Evolutionary conservation across 2,113 vertebrate species (phyloP), one percentile per base, ranked within the genome.

Genomic region (Loxodonta africana): DNA sequence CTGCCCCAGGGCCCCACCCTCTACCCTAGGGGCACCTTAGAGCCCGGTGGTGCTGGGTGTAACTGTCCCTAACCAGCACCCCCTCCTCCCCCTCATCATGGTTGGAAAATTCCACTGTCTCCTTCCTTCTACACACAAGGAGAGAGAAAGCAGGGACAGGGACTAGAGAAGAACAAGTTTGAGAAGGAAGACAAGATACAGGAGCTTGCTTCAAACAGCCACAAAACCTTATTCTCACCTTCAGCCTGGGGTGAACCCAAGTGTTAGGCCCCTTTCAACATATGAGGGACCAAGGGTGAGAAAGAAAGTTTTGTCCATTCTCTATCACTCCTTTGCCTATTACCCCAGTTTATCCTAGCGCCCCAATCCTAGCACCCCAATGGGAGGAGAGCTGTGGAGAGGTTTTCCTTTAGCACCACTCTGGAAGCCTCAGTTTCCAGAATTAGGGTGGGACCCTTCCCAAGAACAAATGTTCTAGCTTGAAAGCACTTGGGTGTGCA

Each of bases 91-190:
- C 83, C 80, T 20, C 26, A 12, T 46, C 23, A 18, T 21, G 6
- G 26, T 4, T 97, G 95, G 92, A 94, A 97, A 95, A 97, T 96
- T 97, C 90, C 93, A n/a, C 94, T 21, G 44, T 51, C 30, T 95
- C 73, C 94, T 96, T 97, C 90, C 94, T 96, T 69, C 91, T 94
- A 44, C 1, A 57, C 6, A 78, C 80, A 91, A 82, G 86, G 83
- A 92, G 81, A 30, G 69, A 88, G 65, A 91, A 83, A 86, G 65
- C 26, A 65, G 4, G 6, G 76, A 10, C 8, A 3, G 57, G 78
- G 57, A 62, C 51, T 25, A 80, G 84, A 92, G 69, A 88, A 90
- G 57, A 25, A 74, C 37, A 63, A 53, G 8, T 95, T 25, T 73
- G 77, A 84, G 71, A 80, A 85, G 21, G 69, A 41, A 57, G 46